Evolutionary conservation across 1,140 invertebrate genomes (phyloP).

Genomic region (Catajapyx aquilonaris): DNA sequence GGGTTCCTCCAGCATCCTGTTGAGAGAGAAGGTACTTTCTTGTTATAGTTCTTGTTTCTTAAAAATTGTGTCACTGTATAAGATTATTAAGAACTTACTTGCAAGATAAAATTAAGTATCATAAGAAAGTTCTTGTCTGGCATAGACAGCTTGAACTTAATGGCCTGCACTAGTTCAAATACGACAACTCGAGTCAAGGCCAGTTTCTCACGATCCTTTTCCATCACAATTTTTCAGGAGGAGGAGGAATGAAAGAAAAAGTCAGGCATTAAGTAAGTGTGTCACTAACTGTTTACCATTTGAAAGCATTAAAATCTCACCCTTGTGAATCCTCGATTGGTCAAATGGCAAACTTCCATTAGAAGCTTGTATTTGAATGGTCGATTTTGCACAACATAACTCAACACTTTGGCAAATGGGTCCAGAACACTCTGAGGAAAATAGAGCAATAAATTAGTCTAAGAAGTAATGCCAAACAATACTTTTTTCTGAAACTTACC

Average conservation of each 20-base stretch:
- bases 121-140: conserved; percentile 87
- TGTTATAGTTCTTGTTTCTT: conserved; percentile 1
- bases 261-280: conserved; percentile 1
- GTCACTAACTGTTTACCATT: neutral
- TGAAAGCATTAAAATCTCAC: conserved; percentile 19
- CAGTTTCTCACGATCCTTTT: conserved; percentile 87
- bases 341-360: conserved; percentile 72
- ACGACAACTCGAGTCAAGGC: conserved; percentile 73
- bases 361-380: conserved; percentile 63
- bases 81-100: conserved; percentile 29
- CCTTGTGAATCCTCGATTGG: conserved; percentile 63
- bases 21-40: conserved; percentile 9
- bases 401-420: conserved; percentile 87
- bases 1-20: conserved; percentile 54
- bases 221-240: no score
- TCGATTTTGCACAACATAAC: conserved; percentile 72
- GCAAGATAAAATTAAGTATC: conserved; percentile 67
- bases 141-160: conserved; percentile 84
- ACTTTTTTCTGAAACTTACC: conserved; percentile 24
- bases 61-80: conserved; percentile 6
- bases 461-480: neutral
- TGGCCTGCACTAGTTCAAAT: conserved; percentile 79
- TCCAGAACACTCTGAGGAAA: conserved; percentile 53
- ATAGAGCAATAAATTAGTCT: conserved; percentile 1
- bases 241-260: conserved; percentile 5